These are phyloP conservation scores for Sturnira hondurensis DNA, from an alignment of 2,113 vertebrate genomes.

Conservation along the genomic window DNA sequence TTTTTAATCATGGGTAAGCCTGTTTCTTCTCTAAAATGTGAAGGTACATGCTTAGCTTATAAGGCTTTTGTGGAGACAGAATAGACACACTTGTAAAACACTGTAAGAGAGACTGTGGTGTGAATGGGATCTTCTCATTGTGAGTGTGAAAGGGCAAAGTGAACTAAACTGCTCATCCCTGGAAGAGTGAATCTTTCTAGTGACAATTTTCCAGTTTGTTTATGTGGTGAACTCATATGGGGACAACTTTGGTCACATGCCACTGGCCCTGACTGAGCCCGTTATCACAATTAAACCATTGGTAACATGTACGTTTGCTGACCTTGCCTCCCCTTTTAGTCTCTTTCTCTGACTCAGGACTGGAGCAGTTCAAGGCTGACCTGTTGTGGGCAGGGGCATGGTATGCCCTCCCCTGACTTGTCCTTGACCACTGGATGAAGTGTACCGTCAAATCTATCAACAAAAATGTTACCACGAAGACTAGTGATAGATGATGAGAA, in stretches of 20 bases:
- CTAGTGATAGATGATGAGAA: neutral
- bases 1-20: neutral
- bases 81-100: neutral
- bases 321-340: neutral
- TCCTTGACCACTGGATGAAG: slow-evolving; percentile 16
- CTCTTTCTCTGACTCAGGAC: neutral
- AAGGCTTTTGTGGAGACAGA: neutral
- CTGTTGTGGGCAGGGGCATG: neutral
- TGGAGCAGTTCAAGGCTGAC: neutral
- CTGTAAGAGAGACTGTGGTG: neutral
- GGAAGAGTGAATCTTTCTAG: neutral
- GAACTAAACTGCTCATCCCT: neutral
- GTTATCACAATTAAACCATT: neutral
- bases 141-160: neutral
- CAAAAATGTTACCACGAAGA: slow-evolving; percentile 13
- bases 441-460: neutral
- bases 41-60: neutral
- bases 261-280: neutral
- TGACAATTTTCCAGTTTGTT: neutral
- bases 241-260: neutral
- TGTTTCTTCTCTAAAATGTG: neutral
- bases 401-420: neutral
- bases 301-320: neutral
- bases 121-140: neutral
- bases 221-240: neutral